phyloP scores from a whole-genome alignment of 2,113 vertebrate species.

The Tylochromis polylepis region DNA sequence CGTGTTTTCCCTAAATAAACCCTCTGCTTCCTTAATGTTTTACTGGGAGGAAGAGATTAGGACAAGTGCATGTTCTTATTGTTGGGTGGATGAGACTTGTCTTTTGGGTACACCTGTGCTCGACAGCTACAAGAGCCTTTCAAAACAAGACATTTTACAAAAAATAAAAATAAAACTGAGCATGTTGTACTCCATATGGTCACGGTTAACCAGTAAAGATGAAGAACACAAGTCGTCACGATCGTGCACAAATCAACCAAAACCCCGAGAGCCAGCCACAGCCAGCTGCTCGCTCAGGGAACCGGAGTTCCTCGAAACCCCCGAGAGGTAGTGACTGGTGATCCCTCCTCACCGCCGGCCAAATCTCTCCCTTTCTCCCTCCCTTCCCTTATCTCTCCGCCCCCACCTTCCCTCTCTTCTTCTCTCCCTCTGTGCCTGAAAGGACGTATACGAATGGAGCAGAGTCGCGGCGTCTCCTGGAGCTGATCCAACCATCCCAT shows the following conservation, averaged over 20 bases:
- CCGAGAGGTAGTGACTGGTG: background rate
- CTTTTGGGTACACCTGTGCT: background rate
- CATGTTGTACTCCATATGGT: background rate
- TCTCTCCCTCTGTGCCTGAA: background rate
- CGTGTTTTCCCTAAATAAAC: background rate
- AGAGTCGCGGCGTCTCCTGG: slow-evolving; percentile 14
- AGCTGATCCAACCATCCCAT: slow-evolving; percentile 4
- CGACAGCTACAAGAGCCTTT: background rate
- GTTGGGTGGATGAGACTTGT: background rate
- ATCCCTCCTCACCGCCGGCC: slow-evolving; percentile 11
- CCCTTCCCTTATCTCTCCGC: background rate
- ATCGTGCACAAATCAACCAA: background rate
- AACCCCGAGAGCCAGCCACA: background rate
- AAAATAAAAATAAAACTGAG: background rate
- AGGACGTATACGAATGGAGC: slow-evolving; percentile 25
- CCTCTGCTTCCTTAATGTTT: background rate
- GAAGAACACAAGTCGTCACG: background rate
- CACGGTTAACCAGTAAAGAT: background rate
- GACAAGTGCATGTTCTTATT: background rate
- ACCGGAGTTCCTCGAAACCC: slow-evolving; percentile 28
- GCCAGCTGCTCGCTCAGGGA: slow-evolving; percentile 5
- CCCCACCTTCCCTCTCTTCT: background rate
- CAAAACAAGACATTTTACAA: background rate
- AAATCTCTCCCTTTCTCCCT: background rate
- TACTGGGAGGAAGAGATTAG: background rate